phyloP scores from a whole-genome alignment of 1,140 invertebrate species.

The Philopotamus ludificatus region DNA sequence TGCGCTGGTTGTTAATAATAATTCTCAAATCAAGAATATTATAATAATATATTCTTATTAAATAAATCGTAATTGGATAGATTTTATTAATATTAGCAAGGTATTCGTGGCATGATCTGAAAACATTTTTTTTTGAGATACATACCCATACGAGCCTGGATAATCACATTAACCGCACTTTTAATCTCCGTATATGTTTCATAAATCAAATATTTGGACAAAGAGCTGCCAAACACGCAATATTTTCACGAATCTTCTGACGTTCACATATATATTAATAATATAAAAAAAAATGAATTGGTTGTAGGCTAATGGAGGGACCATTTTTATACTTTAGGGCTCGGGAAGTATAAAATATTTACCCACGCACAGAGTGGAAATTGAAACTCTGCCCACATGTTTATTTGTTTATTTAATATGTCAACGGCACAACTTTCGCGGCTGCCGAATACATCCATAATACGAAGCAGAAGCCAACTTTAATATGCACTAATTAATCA shows the following conservation, averaged over 20 bases:
- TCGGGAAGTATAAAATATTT: neutral
- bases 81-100: no score
- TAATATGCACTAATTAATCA: no score
- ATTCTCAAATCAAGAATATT: no score
- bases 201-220: conserved; percentile 38
- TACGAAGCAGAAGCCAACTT: no score
- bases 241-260: conserved; percentile 30
- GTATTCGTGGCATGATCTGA: conserved; percentile 17
- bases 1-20: no score
- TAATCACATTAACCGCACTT: conserved; percentile 38
- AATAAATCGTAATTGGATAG: no score
- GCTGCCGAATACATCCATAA: no score
- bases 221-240: conserved; percentile 38
- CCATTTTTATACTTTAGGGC: neutral
- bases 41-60: no score
- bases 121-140: conserved; percentile 22
- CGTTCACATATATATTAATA: conserved; percentile 6
- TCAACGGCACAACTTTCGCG: no score
- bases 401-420: no score
- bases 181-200: conserved; percentile 39
- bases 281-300: neutral
- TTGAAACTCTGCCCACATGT: no score
- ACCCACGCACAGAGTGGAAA: neutral
- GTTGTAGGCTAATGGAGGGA: neutral
- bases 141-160: conserved; percentile 14